Evolutionary conservation across 2,888 invertebrate species (phyloP).

Genomic region (Eristalinus aeneus): DNA sequence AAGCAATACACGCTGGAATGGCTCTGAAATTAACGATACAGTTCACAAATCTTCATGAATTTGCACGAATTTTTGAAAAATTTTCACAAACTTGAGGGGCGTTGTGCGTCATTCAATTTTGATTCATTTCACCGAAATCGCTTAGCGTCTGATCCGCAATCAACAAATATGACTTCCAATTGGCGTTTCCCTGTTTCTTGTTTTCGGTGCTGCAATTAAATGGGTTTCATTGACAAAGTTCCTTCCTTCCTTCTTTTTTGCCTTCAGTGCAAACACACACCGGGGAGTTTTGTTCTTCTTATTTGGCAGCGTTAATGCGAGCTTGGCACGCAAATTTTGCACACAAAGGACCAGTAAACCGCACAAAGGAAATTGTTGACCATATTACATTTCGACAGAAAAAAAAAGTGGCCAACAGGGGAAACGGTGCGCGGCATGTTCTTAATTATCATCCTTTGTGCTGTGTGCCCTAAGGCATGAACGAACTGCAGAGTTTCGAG

Average conservation of each 20-base stretch:
- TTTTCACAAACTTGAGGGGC: no score
- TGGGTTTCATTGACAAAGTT: constrained; percentile 16
- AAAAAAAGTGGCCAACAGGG: background rate
- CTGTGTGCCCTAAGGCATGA: background rate
- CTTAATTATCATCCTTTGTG: background rate
- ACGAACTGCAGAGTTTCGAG: background rate
- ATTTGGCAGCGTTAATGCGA: constrained; percentile 3
- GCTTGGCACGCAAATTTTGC: constrained; percentile 39
- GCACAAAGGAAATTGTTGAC: background rate
- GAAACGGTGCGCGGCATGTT: background rate
- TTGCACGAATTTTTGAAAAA: no score
- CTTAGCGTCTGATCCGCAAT: constrained; percentile 26
- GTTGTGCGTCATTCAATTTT: constrained; percentile 9
- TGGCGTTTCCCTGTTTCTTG: constrained; percentile 27
- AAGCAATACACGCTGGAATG: no score
- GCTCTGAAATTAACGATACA: no score
- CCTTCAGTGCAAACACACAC: background rate
- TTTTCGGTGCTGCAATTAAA: constrained; percentile 34
- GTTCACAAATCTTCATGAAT: no score
- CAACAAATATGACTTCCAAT: constrained; percentile 46
- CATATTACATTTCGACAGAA: background rate
- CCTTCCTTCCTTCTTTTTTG: background rate
- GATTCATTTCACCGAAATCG: constrained; percentile 39
- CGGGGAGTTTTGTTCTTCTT: background rate
- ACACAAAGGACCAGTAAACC: constrained; percentile 12